Evolutionary conservation across 2,888 invertebrate genomes (phyloP).

Genomic region (Lasioglossum villosulum): DNA sequence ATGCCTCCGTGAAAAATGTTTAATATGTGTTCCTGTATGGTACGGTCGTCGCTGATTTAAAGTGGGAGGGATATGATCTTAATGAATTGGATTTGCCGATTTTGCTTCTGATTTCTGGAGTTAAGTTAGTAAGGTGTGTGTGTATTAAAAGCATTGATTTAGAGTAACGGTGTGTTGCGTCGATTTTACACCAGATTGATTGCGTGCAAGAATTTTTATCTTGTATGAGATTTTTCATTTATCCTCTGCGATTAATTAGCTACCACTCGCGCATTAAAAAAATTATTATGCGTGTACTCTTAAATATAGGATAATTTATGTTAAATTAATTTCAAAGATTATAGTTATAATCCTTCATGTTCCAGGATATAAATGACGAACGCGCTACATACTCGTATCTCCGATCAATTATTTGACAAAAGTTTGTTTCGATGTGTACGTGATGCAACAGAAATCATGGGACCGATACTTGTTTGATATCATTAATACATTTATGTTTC

Average conservation of each 20-base stretch:
- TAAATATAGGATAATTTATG: background rate
- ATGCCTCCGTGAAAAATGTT: background rate
- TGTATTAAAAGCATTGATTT: background rate
- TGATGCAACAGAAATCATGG: background rate
- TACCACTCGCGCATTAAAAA: background rate
- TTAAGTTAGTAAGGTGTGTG: too few species aligned
- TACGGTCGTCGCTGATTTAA: background rate
- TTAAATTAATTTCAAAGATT: background rate
- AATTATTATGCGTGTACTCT: background rate
- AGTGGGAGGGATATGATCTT: background rate
- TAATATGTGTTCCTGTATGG: background rate
- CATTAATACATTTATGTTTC: background rate
- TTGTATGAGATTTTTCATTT: background rate
- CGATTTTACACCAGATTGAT: background rate
- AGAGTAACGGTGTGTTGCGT: too few species aligned
- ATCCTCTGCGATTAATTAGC: background rate
- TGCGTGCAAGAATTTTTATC: background rate
- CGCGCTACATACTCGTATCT: background rate
- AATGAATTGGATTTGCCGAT: background rate
- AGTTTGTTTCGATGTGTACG: background rate
- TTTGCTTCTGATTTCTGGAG: background rate
- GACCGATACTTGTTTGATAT: background rate
- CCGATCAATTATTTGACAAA: background rate
- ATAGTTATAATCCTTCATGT: background rate
- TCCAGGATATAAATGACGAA: background rate